Evolutionary conservation across 1,140 invertebrate genomes (phyloP).

Genomic region (Asbolus verrucosus): DNA sequence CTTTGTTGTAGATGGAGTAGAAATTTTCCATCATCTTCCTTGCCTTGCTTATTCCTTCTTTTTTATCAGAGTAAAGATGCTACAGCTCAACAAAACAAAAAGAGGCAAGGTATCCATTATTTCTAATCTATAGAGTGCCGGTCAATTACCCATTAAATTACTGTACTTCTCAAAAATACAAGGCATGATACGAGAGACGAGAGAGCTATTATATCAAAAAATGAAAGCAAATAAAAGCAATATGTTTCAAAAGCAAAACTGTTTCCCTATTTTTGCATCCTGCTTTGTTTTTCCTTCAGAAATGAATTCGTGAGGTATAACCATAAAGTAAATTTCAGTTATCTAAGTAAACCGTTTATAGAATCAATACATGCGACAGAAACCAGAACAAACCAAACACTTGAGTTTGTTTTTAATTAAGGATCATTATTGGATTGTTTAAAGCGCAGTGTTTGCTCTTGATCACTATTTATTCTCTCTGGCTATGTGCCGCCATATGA

Average conservation of each 20-base stretch:
- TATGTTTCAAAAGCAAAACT: neutral
- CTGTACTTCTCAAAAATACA: too few relatives aligned
- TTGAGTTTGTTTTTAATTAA: constrained; percentile 52
- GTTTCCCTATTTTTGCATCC: neutral
- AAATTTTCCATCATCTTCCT: too few relatives aligned
- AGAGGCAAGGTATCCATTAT: too few relatives aligned
- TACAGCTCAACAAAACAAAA: too few relatives aligned
- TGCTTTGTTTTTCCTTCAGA: neutral
- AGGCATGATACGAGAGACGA: too few relatives aligned
- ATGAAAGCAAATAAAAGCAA: neutral
- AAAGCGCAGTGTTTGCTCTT: constrained; percentile 43
- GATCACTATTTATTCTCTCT: constrained; percentile 38
- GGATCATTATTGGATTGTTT: constrained; percentile 42
- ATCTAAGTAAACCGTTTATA: constrained; percentile 25
- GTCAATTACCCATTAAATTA: too few relatives aligned
- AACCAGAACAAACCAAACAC: constrained; percentile 41
- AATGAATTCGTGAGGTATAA: neutral
- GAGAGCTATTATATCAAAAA: neutral
- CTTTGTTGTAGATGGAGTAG: too few relatives aligned
- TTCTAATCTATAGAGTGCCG: too few relatives aligned
- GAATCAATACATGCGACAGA: constrained; percentile 43
- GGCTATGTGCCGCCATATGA: constrained; percentile 38
- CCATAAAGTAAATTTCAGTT: constrained; percentile 16
- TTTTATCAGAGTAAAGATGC: too few relatives aligned
- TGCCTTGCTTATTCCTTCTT: too few relatives aligned